Evolutionary conservation across 1,140 invertebrate genomes (phyloP).

Genomic region (Pygmarrhopalites habei): DNA sequence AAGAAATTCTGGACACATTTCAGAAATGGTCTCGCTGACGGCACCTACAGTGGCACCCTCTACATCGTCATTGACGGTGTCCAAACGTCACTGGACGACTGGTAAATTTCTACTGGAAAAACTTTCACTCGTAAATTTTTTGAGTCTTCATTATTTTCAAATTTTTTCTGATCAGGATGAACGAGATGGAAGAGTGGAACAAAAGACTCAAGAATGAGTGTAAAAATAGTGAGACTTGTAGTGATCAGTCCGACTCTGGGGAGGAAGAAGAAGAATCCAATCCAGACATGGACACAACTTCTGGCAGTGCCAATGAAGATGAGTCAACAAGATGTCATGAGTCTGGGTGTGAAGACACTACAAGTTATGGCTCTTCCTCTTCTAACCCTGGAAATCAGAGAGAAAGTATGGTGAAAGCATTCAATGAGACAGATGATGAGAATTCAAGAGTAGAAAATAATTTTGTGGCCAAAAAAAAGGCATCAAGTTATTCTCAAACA

Average conservation of each 20-base stretch:
- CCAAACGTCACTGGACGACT: conserved; percentile 13
- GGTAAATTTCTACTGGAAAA: not conserved
- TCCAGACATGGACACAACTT: not conserved
- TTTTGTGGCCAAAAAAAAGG: no score
- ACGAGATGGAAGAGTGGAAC: not conserved
- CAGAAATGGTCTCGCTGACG: not conserved
- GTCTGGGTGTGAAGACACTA: not conserved
- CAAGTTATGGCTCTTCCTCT: no score
- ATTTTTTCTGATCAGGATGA: not conserved
- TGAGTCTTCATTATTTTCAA: no score
- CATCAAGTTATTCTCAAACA: no score
- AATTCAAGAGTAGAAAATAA: no score
- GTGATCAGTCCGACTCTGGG: not conserved
- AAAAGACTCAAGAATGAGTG: not conserved
- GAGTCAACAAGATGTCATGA: no score
- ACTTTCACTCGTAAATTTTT: no score
- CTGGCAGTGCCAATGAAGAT: not conserved
- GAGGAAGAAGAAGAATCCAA: not conserved
- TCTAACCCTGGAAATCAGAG: no score
- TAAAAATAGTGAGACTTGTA: not conserved
- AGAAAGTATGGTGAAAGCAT: no score
- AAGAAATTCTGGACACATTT: no score
- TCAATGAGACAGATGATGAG: no score
- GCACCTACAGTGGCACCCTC: conserved; percentile 1
- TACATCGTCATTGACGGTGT: conserved; percentile 3